Percentiles rank a stretch among this genome's conserved stretches.
Conservation (phyloP, 2,888 invertebrate species). For the Saturnia pavonia region DNA sequence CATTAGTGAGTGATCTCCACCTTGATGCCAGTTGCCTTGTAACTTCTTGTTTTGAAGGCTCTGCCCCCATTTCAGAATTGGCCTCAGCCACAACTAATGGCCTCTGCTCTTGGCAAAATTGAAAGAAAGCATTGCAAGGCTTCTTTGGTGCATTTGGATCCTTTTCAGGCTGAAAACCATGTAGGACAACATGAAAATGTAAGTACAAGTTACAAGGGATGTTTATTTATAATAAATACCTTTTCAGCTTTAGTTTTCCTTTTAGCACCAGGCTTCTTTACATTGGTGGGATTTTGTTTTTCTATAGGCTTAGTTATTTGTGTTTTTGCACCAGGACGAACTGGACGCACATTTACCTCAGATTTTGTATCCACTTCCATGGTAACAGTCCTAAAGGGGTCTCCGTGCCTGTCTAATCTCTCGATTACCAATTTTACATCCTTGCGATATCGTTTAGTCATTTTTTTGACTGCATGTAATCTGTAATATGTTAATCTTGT, state of each 20-base stretch:
- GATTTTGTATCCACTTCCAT: conserved; percentile 80
- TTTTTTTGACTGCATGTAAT: conserved; percentile 87
- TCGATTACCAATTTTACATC: conserved; percentile 86
- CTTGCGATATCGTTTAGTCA: conserved; percentile 84
- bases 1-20: conserved; percentile 86
- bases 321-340: conserved; percentile 52
- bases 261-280: conserved; percentile 73
- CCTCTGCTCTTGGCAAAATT: conserved; percentile 90
- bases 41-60: conserved; percentile 88
- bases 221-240: conserved; percentile 41
- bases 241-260: conserved; percentile 84
- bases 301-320: conserved; percentile 57
- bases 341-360: conserved; percentile 48
- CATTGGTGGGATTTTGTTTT: conserved; percentile 55
- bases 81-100: conserved; percentile 87
- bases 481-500: conserved; percentile 59
- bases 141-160: conserved; percentile 91
- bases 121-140: conserved; percentile 91
- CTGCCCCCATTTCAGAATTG: conserved; percentile 83
- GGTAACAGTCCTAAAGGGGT: conserved; percentile 84
- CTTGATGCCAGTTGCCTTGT: conserved; percentile 87
- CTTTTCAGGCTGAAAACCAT: conserved; percentile 65
- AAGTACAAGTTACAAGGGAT: conserved; percentile 1
- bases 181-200: background rate
- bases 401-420: conserved; percentile 86